These are phyloP conservation scores for Salvelinus namaycush DNA, from an alignment of 2,113 vertebrate genomes.

Conservation along the genomic window DNA sequence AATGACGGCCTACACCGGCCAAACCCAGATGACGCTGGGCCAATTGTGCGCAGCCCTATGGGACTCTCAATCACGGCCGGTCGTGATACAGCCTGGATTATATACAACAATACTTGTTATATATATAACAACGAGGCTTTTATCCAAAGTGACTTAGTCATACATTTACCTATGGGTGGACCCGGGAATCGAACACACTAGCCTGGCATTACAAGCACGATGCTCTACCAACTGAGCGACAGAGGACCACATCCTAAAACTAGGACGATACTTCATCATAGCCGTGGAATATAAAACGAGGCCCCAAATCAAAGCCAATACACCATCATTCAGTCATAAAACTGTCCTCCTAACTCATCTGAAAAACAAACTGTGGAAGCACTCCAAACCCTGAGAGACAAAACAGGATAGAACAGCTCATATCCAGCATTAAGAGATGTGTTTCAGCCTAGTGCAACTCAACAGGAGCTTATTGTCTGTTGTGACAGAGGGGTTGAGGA, in stretches of 20 bases:
- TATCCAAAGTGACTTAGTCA: neutral
- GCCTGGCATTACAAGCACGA: too few species aligned
- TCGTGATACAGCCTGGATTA: too few species aligned
- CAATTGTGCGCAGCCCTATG: too few species aligned
- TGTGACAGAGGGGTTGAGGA: conserved; percentile 27
- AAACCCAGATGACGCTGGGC: too few species aligned
- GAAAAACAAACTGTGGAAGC: conserved; percentile 32
- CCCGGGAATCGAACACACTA: too few species aligned
- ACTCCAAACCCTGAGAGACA: conserved; percentile 42
- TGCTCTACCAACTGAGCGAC: too few species aligned
- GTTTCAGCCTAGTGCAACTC: conserved; percentile 43
- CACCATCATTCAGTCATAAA: conserved; percentile 27
- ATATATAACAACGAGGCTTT: neutral
- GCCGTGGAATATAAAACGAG: conserved; percentile 45
- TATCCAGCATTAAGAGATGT: conserved; percentile 25
- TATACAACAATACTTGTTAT: too few species aligned
- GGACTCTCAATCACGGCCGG: too few species aligned
- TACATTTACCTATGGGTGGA: too few species aligned
- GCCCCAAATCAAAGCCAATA: conserved; percentile 42
- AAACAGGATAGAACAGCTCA: conserved; percentile 35
- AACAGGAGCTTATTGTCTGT: conserved; percentile 30
- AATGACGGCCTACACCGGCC: too few species aligned
- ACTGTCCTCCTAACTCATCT: conserved; percentile 42
- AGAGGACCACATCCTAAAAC: neutral
- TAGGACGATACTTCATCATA: conserved; percentile 29